Base-by-base conservation (phyloP, 2,797 vertebrate species). In the Notoglanidium macrostoma region DNA sequence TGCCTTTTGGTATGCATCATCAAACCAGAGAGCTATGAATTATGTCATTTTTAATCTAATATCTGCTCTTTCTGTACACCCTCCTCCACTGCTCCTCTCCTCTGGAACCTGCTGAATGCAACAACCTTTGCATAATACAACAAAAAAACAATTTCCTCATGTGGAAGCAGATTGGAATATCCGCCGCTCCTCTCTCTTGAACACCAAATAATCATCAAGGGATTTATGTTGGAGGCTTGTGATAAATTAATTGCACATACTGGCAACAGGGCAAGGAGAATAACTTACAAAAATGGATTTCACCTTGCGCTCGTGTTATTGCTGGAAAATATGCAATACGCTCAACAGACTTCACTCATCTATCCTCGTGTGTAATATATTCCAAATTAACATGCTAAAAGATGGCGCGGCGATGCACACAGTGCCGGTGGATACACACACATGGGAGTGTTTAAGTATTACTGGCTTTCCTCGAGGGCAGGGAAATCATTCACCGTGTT, bases 211-310 rank as follows among this genome's bases (percentile, higher is more conserved):
- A 95, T 95, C 93, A 94, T 94, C 90, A 65, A 92, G 93, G 94
- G 93, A 95, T 96, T 94, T 95, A 95, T 93, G 92, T 92, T 92
- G 88, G 89, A 77, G 86, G 92, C 92, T 94, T 93, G 94, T 93
- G 93, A 94, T 91, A 93, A 94, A 95, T 95, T 95, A 95, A 95
- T 94, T 93, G 94, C 90, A 91, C 92, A 91, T 87, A 91, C 91
- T 93, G 55, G 88, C 90, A 92, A 46, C 32, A 90, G 92, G 91
- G 93, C 92, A 84, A 85, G 91, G 91, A 91, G 92, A 92, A 92
- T 93, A 91, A 93, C 91, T 94, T 88, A 88, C 46, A 90, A 90
- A 92, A 93, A 93, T 93, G 92, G 91, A 92, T 95, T 94, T 94
- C 88, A 91, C 89, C 88, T 88, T 92, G 90, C 91, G 90, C 92